Base-by-base conservation (phyloP, 1,140 invertebrate genomes). In the Drosophila athabasca region DNA sequence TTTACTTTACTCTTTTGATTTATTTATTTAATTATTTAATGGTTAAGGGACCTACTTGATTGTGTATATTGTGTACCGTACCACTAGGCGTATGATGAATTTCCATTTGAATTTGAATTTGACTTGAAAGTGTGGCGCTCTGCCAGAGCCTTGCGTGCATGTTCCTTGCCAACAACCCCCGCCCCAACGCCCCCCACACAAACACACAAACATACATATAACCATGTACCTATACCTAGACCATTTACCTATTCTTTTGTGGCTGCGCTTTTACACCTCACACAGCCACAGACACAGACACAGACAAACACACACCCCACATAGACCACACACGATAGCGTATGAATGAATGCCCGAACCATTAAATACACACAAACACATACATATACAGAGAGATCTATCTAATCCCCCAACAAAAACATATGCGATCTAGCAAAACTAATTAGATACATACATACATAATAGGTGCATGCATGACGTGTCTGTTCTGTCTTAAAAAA, bases 371-470 rank as follows among this genome's bases (percentile, higher is more conserved):
- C 67, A 41, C 41, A 57, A 15, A 67, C 49, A 66, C 49, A 44
- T 22, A 22, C 22, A 24, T 4, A 3, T 24, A 24, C 24, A 24
- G 24, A 24, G 24, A 26, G 24, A 26, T 26, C 24, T 26, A 39
- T 41, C 24, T 24, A 68, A 48, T n/a, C 46, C 54, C 44, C 51
- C 71, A 51, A 45, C 41, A 45, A 67, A 58, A 54, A 50, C 15
- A 52, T 26, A 46, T 57, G n/a, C 22, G 29, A 43, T 35, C 31
- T 26, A 48, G 41, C 39, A 46, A 51, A 82, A 75, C 76, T 83
- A 75, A 83, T 83, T 83, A 83, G 80, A 71, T 83, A 83, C 76
- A 71, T 83, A 83, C 76, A 71, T 83, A 83, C 76, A 71, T 84
- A 83, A 76, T 19, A 19, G 17, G 17, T 19, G 17, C 17, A 79